Base-by-base conservation (phyloP, 1,140 invertebrate genomes). In the Stenopsyche tienmushanensis region DNA sequence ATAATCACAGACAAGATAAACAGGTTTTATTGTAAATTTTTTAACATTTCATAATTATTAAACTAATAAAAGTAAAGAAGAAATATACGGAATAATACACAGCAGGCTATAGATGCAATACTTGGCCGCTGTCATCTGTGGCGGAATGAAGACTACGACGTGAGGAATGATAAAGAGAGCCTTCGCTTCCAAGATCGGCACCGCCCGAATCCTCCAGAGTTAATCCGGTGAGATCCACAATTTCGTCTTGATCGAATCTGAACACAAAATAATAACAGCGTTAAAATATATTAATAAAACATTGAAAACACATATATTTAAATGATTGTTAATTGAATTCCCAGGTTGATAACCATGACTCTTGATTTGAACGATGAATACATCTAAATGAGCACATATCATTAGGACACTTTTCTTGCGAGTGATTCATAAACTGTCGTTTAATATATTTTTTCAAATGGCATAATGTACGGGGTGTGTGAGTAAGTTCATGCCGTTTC, bases 141-240 rank as follows among this genome's bases (percentile, higher is more conserved):
- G 76, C 69, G 7, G 67, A 65, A 24, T 70, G 68, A 10, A 70
- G 52, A 18, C 69, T 67, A 13, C 65, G 62, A 42, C 69, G 62
- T 3, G 65, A 65, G 9, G 69, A 62, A 23, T 66, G 68, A 41
- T 64, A 60, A 2, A 64, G 55, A 20, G 50, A 53, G 29, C 20
- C 39, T 21, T 26, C 49, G 29, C 42, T 55, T 10, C 42, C 64
- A n/a, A 24, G 39, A 41, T 53, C 26, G 72, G 64, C 17, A 74
- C 76, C 13, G 73, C 64, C 23, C 73, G 75, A 39, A 41, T 80
- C 78, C 23, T 79, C 77, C 5, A 81, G 66, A 0, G 77, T 80
- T 9, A 79, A 73, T 0, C 78, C 78, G n/a, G 79, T 81, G 2
- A 81, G 70, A 69, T 81, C 79, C 3, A 81, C 78, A 21, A 81